A percentile compares a stretch with the other conserved stretches of the same genome.
Conservation (phyloP, 2,888 invertebrate genomes). For the Heliconius hortense region DNA sequence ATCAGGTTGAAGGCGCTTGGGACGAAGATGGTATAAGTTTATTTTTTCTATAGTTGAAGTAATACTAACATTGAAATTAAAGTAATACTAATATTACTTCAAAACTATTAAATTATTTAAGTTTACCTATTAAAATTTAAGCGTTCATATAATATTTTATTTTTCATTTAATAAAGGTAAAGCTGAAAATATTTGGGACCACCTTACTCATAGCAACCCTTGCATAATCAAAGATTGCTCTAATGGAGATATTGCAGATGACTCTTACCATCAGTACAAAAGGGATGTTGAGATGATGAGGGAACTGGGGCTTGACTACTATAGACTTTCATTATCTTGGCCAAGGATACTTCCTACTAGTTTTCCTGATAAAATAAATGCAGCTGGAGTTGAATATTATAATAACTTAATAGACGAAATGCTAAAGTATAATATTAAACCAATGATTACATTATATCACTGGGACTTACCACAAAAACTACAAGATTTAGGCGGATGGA, state of each 20-base stretch:
- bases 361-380: conserved; percentile 70
- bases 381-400: conserved; percentile 53
- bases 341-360: conserved; percentile 81
- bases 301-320: conserved; percentile 64
- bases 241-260: conserved; percentile 79
- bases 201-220: conserved; percentile 65
- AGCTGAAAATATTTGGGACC: conserved; percentile 82
- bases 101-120: background rate
- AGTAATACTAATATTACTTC: background rate
- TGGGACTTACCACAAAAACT: conserved; percentile 64
- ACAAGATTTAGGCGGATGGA: conserved; percentile 68
- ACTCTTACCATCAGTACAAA: conserved; percentile 80
- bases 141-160: background rate
- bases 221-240: conserved; percentile 73
- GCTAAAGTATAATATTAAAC: conserved; percentile 76
- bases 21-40: conserved; percentile 49
- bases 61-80: no score
- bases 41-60: background rate
- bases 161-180: conserved; percentile 56
- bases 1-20: conserved; percentile 57
- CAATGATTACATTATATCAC: conserved; percentile 75
- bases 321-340: conserved; percentile 83
- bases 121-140: background rate
- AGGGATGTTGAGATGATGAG: conserved; percentile 68
- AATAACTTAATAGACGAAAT: conserved; percentile 74